Evolutionary conservation across 2,888 invertebrate species (phyloP).

Genomic region (Tetranychus truncatus): DNA sequence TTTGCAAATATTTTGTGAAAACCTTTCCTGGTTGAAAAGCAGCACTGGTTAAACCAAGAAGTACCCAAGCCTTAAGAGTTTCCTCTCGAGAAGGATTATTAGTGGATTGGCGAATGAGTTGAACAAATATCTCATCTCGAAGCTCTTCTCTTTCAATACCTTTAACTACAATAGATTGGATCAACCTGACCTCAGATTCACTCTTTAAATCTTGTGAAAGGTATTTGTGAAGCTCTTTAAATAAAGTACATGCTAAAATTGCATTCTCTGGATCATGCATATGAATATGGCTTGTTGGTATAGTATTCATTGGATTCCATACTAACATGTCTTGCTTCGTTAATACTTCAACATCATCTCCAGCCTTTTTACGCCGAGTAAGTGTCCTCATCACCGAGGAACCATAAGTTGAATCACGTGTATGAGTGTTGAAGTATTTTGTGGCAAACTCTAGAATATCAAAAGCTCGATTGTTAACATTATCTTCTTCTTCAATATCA

Average conservation of each 20-base stretch:
- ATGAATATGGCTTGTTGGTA: constrained; percentile 79
- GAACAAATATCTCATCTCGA: constrained; percentile 62
- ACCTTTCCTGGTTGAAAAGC: constrained; percentile 76
- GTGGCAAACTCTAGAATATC: constrained; percentile 86
- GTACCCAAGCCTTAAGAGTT: constrained; percentile 65
- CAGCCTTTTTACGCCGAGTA: constrained; percentile 28
- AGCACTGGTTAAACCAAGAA: constrained; percentile 70
- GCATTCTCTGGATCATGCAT: constrained; percentile 88
- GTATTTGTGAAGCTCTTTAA: constrained; percentile 50
- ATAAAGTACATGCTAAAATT: constrained; percentile 66
- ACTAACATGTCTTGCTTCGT: constrained; percentile 83
- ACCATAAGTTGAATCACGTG: constrained; percentile 31
- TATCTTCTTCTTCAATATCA: constrained; percentile 8
- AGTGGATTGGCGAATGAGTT: constrained; percentile 39
- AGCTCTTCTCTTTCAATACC: constrained; percentile 79
- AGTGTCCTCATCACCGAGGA: constrained; percentile 27
- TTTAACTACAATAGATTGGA: constrained; percentile 63
- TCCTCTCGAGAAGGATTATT: constrained; percentile 69
- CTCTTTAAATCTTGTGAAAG: constrained; percentile 58
- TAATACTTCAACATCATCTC: constrained; percentile 36
- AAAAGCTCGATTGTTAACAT: constrained; percentile 34
- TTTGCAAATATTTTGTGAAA: constrained; percentile 57
- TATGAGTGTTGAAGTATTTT: constrained; percentile 69
- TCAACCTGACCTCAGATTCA: constrained; percentile 59
- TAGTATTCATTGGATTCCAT: constrained; percentile 65